Conservation (phyloP, 2,888 invertebrate species). For the Apocheima hispidaria region DNA sequence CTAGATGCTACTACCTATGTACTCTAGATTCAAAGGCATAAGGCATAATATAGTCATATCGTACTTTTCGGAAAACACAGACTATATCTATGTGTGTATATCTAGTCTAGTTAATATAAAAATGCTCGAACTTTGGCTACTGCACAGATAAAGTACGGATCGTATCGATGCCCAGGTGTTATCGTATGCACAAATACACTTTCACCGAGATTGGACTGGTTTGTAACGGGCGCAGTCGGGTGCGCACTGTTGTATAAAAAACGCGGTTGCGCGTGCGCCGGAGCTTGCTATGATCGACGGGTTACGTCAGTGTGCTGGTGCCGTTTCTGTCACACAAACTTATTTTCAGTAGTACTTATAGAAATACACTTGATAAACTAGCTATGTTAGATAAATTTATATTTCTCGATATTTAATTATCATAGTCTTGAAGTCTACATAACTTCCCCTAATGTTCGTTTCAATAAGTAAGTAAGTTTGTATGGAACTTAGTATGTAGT, state of each 20-base stretch:
- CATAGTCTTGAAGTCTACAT: too few relatives aligned
- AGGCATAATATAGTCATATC: too few relatives aligned
- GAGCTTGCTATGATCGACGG: constrained; percentile 32
- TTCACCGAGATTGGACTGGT: constrained; percentile 74
- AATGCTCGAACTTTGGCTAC: constrained; percentile 16
- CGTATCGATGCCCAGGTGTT: constrained; percentile 58
- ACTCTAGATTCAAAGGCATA: too few relatives aligned
- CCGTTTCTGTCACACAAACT: constrained; percentile 12
- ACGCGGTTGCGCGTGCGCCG: constrained; percentile 47
- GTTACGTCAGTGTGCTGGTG: constrained; percentile 20
- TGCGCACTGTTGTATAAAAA: constrained; percentile 51
- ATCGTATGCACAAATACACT: constrained; percentile 69
- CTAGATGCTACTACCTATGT: too few relatives aligned
- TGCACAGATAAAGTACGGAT: constrained; percentile 27
- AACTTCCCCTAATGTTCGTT: too few relatives aligned
- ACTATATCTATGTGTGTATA: too few relatives aligned
- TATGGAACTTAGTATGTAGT: too few relatives aligned
- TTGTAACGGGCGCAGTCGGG: constrained; percentile 57
- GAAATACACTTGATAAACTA: background rate
- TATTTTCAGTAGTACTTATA: background rate
- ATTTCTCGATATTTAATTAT: too few relatives aligned
- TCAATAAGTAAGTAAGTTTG: too few relatives aligned
- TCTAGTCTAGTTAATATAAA: background rate
- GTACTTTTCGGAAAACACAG: too few relatives aligned
- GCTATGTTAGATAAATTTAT: too few relatives aligned